Evolutionary conservation across 2,113 vertebrate genomes (phyloP).

Genomic region (Oreamnos americanus): DNA sequence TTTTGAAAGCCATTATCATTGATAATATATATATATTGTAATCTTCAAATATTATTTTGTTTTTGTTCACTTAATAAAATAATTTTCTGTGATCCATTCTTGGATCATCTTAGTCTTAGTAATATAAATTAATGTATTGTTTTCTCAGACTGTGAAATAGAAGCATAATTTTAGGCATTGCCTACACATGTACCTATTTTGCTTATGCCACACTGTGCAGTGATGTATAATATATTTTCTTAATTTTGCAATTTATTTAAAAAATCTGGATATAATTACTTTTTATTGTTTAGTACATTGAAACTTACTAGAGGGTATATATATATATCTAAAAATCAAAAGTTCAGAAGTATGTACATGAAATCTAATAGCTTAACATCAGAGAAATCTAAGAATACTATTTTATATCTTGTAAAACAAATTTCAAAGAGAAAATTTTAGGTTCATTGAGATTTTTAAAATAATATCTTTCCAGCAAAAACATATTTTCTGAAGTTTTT

Average conservation of each 20-base stretch:
- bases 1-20: not conserved
- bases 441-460: not conserved
- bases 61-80: not conserved
- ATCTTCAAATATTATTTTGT: not conserved
- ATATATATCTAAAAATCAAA: not conserved
- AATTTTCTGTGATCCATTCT: not conserved
- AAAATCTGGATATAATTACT: not conserved
- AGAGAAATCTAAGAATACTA: not conserved
- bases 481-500: not conserved
- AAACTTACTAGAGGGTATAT: not conserved
- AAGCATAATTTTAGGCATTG: not conserved
- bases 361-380: not conserved
- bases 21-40: not conserved
- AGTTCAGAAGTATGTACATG: not conserved
- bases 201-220: not conserved
- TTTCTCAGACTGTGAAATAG: not conserved
- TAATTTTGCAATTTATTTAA: not conserved
- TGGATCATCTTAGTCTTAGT: not conserved
- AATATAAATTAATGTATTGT: not conserved
- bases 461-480: not conserved
- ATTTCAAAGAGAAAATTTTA: not conserved
- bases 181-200: not conserved
- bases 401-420: not conserved
- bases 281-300: not conserved
- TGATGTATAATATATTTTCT: fast-evolving